A percentile compares a stretch with the other conserved stretches of the same genome.
phyloP scores from a whole-genome alignment of 92 coral and sea anemone genomes.

The Bergia sp. region DNA sequence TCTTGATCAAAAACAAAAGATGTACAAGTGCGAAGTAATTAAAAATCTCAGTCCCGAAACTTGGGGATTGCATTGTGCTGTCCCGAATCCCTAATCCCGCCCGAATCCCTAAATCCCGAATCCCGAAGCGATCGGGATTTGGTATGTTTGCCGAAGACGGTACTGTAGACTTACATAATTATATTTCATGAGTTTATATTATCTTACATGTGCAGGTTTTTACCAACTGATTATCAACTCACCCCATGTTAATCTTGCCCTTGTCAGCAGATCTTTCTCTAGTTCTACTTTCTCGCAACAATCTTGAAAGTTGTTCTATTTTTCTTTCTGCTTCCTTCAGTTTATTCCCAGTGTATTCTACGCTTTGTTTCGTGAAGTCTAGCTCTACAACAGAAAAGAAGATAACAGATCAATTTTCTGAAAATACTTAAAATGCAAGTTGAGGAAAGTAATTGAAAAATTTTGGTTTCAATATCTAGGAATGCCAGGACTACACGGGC shows the following conservation, averaged over 20 bases:
- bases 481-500: neutral
- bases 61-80: too few relatives aligned
- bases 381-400: neutral
- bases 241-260: neutral
- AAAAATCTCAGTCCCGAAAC: too few relatives aligned
- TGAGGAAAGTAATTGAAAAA: constrained; percentile 12
- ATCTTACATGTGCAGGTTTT: too few relatives aligned
- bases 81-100: too few relatives aligned
- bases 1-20: too few relatives aligned
- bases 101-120: too few relatives aligned
- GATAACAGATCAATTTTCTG: neutral
- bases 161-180: too few relatives aligned
- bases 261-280: neutral
- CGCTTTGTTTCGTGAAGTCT: neutral
- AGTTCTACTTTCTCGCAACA: constrained; percentile 16
- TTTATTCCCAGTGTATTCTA: constrained; percentile 4
- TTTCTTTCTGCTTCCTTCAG: constrained; percentile 36
- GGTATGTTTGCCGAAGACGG: too few relatives aligned
- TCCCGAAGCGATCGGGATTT: too few relatives aligned
- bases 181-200: too few relatives aligned
- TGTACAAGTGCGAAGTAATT: too few relatives aligned
- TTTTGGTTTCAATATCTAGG: constrained; percentile 6
- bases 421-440: constrained; percentile 7
- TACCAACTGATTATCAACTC: neutral
- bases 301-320: constrained; percentile 29